Evolutionary conservation across 2,797 vertebrate species (phyloP).

Genomic region (Odontamblyopus rebecca): DNA sequence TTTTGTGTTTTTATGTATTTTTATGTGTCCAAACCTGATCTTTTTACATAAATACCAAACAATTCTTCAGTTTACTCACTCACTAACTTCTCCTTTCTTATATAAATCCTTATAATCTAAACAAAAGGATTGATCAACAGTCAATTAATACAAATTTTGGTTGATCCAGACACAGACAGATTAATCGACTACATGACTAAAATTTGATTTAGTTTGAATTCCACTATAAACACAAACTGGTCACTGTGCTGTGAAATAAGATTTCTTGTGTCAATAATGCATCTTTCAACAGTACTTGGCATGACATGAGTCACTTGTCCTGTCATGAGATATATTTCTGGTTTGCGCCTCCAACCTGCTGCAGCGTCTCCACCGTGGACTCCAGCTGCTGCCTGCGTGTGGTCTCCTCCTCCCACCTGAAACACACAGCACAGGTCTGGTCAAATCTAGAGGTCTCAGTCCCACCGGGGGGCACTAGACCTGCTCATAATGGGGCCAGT

Average conservation of each 20-base stretch:
- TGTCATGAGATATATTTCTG: conserved; percentile 15
- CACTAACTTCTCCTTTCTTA: too few relatives aligned
- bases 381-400: conserved; percentile 88
- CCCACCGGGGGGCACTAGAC: conserved; percentile 32
- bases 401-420: conserved; percentile 96
- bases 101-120: too few relatives aligned
- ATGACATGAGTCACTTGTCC: conserved; percentile 7
- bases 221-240: not conserved
- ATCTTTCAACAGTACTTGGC: conserved; percentile 2
- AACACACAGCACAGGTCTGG: conserved; percentile 65
- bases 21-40: too few relatives aligned
- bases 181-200: too few relatives aligned
- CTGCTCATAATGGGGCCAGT: conserved; percentile 50
- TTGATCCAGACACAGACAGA: too few relatives aligned
- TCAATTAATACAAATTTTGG: too few relatives aligned
- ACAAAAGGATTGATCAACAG: too few relatives aligned
- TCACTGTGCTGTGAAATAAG: not conserved
- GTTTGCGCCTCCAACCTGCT: conserved; percentile 83
- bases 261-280: not conserved
- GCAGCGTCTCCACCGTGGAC: conserved; percentile 85
- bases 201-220: not conserved
- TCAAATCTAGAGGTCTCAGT: conserved; percentile 43
- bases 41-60: too few relatives aligned
- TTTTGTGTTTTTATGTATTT: too few relatives aligned
- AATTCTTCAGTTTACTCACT: too few relatives aligned